Base-by-base conservation (phyloP, 2,888 invertebrate species). In the Odontocolon sp. region DNA sequence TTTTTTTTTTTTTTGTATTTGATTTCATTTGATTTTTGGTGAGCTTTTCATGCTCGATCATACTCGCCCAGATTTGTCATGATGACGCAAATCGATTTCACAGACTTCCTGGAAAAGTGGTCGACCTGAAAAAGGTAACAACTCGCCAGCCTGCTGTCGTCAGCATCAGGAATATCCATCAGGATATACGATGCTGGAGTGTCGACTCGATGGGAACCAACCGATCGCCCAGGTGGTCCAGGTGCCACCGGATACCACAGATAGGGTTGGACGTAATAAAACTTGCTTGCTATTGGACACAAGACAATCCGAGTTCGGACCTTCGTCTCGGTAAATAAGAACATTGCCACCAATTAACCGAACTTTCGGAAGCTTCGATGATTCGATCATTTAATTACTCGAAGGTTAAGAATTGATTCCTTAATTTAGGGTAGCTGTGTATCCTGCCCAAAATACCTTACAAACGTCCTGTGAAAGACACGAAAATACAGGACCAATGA, bases 221-320 rank as follows among this genome's bases (percentile, higher is more conserved):
- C 84, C 85, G 36, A 75, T 85, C 74, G 85, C 82, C 66, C 81
- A 82, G 63, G 78, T 84, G 57, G 77, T 85, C 77, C 86, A 83
- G 16, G 77, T 84, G 63, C 79, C 83, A 28, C 59, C 71, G 54
- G 74, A 82, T 47, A 63, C 77, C 47, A 18, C 59, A 57, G 52
- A 72, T 52, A 59, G 45, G 11, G 31, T 16, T 11, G 11, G 16
- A 11, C 50, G 33, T 9, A 68, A 77, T 40, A 57, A 82, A 69
- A 76, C 77, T 50, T 78, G 80, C 38, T 63, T 80, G 9, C 66
- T 79, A 1, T 45, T 79, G 23, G 80, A 85, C 57, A 70, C 80
- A 4, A 83, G 57, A 45, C 75, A 77, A 28, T 75, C 81, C 3
- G 59, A 77, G 18, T 73, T 45, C 3, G 84, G 83, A 18, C 81